Evolutionary conservation across 2,113 vertebrate species (phyloP).

Genomic region (Antechinus flavipes): DNA sequence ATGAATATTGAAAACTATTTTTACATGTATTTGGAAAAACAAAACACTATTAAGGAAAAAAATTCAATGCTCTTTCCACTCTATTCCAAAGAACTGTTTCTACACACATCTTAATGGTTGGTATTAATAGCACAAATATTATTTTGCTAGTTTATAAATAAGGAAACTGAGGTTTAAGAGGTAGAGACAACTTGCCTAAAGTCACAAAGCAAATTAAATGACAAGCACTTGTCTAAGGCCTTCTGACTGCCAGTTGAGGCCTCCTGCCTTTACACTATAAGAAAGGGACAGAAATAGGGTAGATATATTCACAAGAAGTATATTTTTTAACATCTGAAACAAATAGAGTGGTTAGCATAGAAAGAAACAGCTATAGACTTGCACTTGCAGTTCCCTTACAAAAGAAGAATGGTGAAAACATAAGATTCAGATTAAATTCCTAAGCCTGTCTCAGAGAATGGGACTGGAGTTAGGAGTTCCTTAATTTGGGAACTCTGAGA

Average conservation of each 20-base stretch:
- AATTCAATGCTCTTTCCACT: neutral
- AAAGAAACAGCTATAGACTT: neutral
- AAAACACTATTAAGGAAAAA: neutral
- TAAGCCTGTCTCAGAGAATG: neutral
- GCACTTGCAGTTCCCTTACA: neutral
- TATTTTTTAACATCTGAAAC: neutral
- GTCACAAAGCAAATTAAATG: neutral
- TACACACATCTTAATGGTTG: neutral
- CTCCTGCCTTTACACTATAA: neutral
- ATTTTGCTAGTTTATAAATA: neutral
- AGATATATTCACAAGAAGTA: neutral
- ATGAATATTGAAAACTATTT: no score
- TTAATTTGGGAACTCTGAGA: neutral
- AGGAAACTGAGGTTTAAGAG: neutral
- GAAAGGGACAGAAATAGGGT: neutral
- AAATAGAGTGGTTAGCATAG: neutral
- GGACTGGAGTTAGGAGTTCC: neutral
- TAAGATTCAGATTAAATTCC: neutral
- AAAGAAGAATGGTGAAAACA: neutral
- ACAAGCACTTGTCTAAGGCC: neutral
- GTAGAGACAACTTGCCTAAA: neutral
- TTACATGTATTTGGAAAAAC: no score
- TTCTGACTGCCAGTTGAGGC: neutral
- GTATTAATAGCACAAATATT: neutral
- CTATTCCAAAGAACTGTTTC: neutral